Evolutionary conservation across 2,113 vertebrate genomes (phyloP), one percentile per base, ranked within the genome.

Genomic region (Gobius niger): DNA sequence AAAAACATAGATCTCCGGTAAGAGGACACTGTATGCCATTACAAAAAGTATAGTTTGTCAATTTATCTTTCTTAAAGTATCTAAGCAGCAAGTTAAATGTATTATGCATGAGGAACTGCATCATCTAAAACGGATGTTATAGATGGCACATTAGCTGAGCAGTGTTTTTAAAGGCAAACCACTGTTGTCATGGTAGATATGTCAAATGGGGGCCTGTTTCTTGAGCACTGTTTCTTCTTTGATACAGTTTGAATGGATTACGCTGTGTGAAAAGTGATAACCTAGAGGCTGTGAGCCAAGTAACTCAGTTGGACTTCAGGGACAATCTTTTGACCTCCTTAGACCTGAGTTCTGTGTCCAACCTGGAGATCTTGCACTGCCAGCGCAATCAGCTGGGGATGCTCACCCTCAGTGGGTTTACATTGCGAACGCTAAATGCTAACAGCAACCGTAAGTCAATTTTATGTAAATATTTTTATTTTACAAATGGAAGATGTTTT

Each of bases 1-100:
- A 97, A 93, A 89, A 93, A 88, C 44, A 91, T 98, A 14, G 97
- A 99, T 86, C 91, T 99, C 70, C 94, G 97, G 97, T 98, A 78
- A 93, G 90, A 64, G 49, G 7, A 51, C 24, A 2, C n/a, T n/a
- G 24, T 4, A 34, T 34, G 24, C 24, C 24, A 34, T 34, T 34
- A 34, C 1, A 34, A 34, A 34, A 34, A 34, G 24, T 34, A 34
- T 34, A 34, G 24, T 34, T 34, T 34, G 24, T 34, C 3, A 34
- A 34, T 34, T 3, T 34, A 34, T 34, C 24, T 34, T 34, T 34
- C 24, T 34, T 4, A 34, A 34, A 34, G 24, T 34, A 34, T 34
- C 24, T 2, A 34, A 34, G 24, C 24, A 34, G 24, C 24, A 34
- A 34, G 24, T 34, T 34, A 34, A 34, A 34, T 34, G 24, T 34